phyloP scores from a whole-genome alignment of 2,797 vertebrate genomes.

The Avahi laniger region DNA sequence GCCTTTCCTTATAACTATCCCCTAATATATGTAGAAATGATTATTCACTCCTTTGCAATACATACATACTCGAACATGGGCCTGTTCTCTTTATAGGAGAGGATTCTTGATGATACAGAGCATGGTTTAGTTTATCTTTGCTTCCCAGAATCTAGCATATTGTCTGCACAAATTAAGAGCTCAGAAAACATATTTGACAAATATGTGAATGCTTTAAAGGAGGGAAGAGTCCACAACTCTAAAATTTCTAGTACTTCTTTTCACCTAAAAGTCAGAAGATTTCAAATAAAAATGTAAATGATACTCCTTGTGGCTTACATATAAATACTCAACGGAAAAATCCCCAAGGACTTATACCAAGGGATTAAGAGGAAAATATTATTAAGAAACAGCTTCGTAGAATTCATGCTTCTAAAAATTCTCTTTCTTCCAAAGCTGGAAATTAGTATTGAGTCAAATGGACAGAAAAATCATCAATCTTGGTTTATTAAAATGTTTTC shows the following conservation, averaged over 20 bases:
- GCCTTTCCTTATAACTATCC: background rate
- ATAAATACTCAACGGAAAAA: conserved; percentile 40
- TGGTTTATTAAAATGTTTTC: conserved; percentile 37
- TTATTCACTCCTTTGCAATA: background rate
- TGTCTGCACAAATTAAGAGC: background rate
- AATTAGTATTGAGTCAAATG: conserved; percentile 40
- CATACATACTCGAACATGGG: background rate
- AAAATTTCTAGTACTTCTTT: conserved; percentile 41
- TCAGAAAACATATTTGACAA: conserved; percentile 30
- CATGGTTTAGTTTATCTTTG: background rate
- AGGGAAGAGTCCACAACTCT: background rate
- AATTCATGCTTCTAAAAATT: conserved; percentile 46
- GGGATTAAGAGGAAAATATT: background rate
- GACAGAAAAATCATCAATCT: conserved; percentile 34
- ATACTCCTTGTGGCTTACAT: conserved; percentile 12
- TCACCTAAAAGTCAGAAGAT: conserved; percentile 53
- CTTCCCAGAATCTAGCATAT: background rate
- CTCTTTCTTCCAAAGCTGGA: background rate
- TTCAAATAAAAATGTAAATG: conserved; percentile 63
- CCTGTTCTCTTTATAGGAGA: background rate
- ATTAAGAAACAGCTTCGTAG: conserved; percentile 27
- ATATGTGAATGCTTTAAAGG: background rate
- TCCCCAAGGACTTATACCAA: conserved; percentile 13
- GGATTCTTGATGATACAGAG: background rate
- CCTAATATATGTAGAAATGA: background rate